These are phyloP conservation scores for Myzus persicae DNA, from an alignment of 1,140 invertebrate genomes.

Conservation along the genomic window DNA sequence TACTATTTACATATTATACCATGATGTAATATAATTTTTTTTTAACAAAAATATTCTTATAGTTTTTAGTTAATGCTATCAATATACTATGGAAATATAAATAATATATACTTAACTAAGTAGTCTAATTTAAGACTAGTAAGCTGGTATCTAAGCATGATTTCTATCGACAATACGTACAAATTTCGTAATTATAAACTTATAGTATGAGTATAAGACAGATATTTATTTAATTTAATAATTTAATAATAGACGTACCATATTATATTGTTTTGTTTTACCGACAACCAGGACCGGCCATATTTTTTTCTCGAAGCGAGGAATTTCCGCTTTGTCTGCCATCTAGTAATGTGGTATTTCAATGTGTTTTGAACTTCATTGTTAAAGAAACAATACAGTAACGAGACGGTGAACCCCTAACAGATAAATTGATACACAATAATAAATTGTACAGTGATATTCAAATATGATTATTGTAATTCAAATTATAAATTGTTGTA, in stretches of 20 bases:
- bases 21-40: neutral
- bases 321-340: constrained; percentile 40
- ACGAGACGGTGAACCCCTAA: constrained; percentile 41
- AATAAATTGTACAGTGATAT: neutral
- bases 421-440: neutral
- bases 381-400: constrained; percentile 53
- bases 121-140: too few species aligned
- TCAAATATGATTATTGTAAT: neutral
- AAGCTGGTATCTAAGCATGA: too few species aligned
- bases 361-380: constrained; percentile 44
- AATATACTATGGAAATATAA: neutral
- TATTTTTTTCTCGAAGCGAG: constrained; percentile 42
- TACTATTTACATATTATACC: neutral
- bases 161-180: too few species aligned
- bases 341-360: constrained; percentile 29
- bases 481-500: too few species aligned
- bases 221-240: neutral
- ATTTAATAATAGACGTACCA: neutral
- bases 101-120: too few species aligned
- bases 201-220: neutral
- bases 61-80: neutral
- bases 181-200: neutral
- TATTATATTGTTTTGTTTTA: constrained; percentile 22
- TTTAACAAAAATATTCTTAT: neutral
- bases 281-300: neutral